These are phyloP conservation scores for Gandaritis pyraliata DNA, from an alignment of 2,888 invertebrate species.

Conservation along the genomic window DNA sequence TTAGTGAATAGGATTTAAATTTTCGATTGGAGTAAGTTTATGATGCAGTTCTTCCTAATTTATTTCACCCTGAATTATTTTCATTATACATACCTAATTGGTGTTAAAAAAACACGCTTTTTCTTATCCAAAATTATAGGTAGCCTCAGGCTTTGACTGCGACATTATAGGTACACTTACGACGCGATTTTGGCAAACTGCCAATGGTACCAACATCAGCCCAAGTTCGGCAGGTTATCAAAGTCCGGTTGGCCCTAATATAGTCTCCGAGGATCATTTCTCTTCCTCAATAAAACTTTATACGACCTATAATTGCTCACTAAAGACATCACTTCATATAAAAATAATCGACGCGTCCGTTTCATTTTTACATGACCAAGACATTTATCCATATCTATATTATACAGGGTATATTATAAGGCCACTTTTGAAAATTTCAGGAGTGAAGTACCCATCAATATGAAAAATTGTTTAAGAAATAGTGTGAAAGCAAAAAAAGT, in stretches of 20 bases:
- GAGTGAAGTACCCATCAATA: too few relatives aligned
- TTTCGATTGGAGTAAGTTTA: too few relatives aligned
- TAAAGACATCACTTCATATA: constrained; percentile 67
- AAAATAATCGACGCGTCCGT: constrained; percentile 60
- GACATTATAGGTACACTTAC: constrained; percentile 39
- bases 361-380: constrained; percentile 47
- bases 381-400: constrained; percentile 1
- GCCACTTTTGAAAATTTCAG: too few relatives aligned
- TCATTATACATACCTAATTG: too few relatives aligned
- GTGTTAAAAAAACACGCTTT: not conserved
- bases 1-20: not conserved
- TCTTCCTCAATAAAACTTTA: constrained; percentile 70
- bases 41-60: too few relatives aligned
- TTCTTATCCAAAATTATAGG: not conserved
- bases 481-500: too few relatives aligned
- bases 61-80: too few relatives aligned
- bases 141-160: constrained; percentile 1
- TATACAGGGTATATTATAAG: too few relatives aligned
- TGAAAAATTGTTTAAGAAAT: too few relatives aligned
- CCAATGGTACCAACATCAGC: constrained; percentile 56
- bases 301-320: constrained; percentile 62
- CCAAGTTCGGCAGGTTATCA: constrained; percentile 74
- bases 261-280: constrained; percentile 62
- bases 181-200: constrained; percentile 56
- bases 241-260: constrained; percentile 71